Evolutionary conservation across 1,140 invertebrate species (phyloP), one percentile per base, ranked within the genome.

Genomic region (Saccostrea glomerata): DNA sequence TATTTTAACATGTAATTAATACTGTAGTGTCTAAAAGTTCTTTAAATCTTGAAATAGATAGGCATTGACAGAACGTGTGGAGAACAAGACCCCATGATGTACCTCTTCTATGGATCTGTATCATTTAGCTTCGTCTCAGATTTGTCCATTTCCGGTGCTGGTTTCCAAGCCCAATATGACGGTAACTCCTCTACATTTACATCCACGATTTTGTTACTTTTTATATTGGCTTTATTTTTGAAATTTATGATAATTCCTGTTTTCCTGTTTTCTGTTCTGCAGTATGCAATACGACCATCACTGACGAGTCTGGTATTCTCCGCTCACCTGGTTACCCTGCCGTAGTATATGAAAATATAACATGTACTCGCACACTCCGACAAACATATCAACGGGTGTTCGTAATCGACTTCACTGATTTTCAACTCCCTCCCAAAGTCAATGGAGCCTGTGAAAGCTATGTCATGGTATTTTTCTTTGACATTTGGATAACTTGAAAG

Each of bases 401-500:
- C 30, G 23, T 30, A 11, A 36, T 77, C 15, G 70, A 36, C 25
- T 77, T 77, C 70, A 36, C 25, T 36, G 15, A 30, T 15, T 77
- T 77, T 25, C 13, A 77, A 30, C 70, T 77, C 25, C 70, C 70
- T 13, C 15, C 70, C 15, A 77, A 77, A 77, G 70, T 77, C 25
- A 77, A 77, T 36, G 70, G 70, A 25, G 25, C 30, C 7, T 77
- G 70, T 77, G 70, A 77, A 25, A 77, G 15, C 70, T 77, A 77
- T 13, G 70, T 77, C 70, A 77, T 36, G 30, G 70, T 77, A 77
- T 30, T 77, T 23, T 25, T 13, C 25, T 15, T 2, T 77, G 30
- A 30, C 7, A 77, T 40, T 63, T 20, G 17, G 58, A 5, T 6
- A 63, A 63, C 58, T 63, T 17, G n/a, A 20, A 63, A 63, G 15